Evolutionary conservation across 2,888 invertebrate species (phyloP).

Genomic region (Eristalis tenax): DNA sequence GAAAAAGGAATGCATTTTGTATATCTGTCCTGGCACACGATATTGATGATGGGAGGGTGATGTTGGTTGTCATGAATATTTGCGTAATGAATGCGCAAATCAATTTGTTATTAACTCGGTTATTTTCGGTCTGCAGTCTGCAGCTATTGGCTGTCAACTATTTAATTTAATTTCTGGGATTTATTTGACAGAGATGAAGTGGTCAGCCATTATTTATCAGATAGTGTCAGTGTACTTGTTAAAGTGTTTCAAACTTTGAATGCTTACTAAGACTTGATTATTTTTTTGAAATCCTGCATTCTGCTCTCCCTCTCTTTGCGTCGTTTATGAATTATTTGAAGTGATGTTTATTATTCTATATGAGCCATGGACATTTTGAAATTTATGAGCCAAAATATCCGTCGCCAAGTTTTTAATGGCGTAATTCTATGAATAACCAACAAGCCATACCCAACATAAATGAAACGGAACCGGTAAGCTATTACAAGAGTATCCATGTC

Average conservation of each 20-base stretch:
- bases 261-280: neutral
- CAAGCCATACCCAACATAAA: no score
- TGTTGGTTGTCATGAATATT: conserved; percentile 31
- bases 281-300: neutral
- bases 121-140: neutral
- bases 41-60: neutral
- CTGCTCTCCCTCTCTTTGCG: neutral
- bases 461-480: no score
- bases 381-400: neutral
- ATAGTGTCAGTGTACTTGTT: neutral
- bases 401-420: neutral
- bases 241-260: neutral
- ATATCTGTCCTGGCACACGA: conserved; percentile 18
- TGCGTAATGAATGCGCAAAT: conserved; percentile 26
- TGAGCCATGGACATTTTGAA: neutral
- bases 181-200: conserved; percentile 18
- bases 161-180: conserved; percentile 22
- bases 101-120: conserved; percentile 44
- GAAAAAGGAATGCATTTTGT: neutral
- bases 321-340: neutral
- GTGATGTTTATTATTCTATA: neutral
- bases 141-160: conserved; percentile 9
- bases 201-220: conserved; percentile 29
- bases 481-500: no score
- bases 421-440: neutral